Percentiles rank a stretch among this genome's conserved stretches.
These are phyloP conservation scores for Mastacembelus armatus DNA, from an alignment of 2,797 vertebrate species.

Conservation along the genomic window DNA sequence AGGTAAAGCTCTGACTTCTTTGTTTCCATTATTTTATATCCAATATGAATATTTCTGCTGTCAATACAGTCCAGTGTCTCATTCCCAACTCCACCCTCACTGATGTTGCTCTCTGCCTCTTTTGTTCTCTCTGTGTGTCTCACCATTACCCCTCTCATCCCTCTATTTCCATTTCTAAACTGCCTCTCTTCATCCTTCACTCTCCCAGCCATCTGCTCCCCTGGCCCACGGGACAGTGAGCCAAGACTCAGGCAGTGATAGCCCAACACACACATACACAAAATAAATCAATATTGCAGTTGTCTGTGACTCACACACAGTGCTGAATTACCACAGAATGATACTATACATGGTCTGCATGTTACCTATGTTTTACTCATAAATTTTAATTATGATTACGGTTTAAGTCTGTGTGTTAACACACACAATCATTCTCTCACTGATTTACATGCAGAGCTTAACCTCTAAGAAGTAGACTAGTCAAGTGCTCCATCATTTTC, in stretches of 20 bases:
- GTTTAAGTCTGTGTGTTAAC: conserved; percentile 9
- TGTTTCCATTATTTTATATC: conserved; percentile 33
- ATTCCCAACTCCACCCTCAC: conserved; percentile 60
- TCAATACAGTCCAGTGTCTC: conserved; percentile 44
- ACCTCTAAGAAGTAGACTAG: conserved; percentile 39
- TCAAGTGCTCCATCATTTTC: conserved; percentile 24
- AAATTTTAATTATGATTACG: background rate
- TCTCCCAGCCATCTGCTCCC: conserved; percentile 86
- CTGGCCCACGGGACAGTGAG: conserved; percentile 83
- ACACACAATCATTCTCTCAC: conserved; percentile 8
- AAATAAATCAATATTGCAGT: conserved; percentile 75
- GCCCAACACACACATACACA: conserved; percentile 49
- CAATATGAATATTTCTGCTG: conserved; percentile 38
- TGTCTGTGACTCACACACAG: conserved; percentile 49
- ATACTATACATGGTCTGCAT: conserved; percentile 5
- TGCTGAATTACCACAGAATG: conserved; percentile 46
- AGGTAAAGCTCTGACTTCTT: conserved; percentile 37
- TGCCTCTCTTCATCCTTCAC: conserved; percentile 80
- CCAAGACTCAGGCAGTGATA: conserved; percentile 73
- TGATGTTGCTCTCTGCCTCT: conserved; percentile 61
- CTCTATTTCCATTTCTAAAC: conserved; percentile 84
- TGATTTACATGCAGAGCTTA: conserved; percentile 46
- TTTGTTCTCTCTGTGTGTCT: conserved; percentile 76
- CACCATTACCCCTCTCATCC: conserved; percentile 77
- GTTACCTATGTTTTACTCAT: conserved; percentile 6